These are phyloP conservation scores for Drosophila maculinotata DNA, from an alignment of 2,888 invertebrate species.

Conservation along the genomic window DNA sequence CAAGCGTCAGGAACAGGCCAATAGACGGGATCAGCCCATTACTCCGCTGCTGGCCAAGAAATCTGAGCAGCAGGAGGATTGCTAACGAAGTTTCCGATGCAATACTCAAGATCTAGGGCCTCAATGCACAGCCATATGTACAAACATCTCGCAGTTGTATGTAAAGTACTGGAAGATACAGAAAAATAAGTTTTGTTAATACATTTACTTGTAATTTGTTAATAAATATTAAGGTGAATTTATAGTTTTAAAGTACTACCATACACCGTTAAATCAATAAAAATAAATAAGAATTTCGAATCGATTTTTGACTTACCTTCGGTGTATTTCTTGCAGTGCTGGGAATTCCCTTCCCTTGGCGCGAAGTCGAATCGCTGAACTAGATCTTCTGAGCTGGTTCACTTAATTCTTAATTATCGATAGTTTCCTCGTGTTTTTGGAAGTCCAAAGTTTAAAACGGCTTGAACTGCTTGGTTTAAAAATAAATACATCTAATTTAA, in stretches of 20 bases:
- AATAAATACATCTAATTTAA: not conserved
- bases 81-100: conserved; percentile 25
- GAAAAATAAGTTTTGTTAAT: conserved; percentile 23
- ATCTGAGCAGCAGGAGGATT: conserved; percentile 28
- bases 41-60: conserved; percentile 78
- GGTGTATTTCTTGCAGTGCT: too few relatives aligned
- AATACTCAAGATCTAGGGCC: conserved; percentile 12
- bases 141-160: conserved; percentile 52
- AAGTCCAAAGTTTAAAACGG: too few relatives aligned
- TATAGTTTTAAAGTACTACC: conserved; percentile 30
- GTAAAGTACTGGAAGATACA: conserved; percentile 20
- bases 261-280: conserved; percentile 12
- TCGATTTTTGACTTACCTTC: conserved; percentile 4
- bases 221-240: conserved; percentile 50
- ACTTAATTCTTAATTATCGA: not conserved
- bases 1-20: conserved; percentile 62
- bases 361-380: not conserved
- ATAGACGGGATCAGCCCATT: conserved; percentile 73
- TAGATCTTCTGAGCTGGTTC: not conserved
- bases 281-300: conserved; percentile 17
- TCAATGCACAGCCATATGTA: conserved; percentile 55
- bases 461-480: not conserved
- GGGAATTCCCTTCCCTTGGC: too few relatives aligned
- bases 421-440: not conserved
- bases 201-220: conserved; percentile 31